Evolutionary conservation across 1,140 invertebrate species (phyloP), one percentile per base, ranked within the genome.

Genomic region (Dendrolimus punctatus): DNA sequence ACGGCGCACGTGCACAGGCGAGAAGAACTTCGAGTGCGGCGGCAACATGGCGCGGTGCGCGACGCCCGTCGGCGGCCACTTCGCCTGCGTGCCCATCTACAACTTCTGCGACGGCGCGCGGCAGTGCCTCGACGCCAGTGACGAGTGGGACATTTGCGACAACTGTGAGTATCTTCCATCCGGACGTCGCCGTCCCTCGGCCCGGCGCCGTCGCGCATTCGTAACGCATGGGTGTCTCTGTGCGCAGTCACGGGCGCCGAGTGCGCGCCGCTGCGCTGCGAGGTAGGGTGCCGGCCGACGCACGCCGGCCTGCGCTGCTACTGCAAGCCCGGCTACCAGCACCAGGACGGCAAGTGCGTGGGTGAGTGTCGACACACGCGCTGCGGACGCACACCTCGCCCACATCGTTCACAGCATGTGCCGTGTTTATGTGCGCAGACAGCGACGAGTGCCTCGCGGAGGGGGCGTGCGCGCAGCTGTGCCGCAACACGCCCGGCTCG

Each of bases 381-480:
- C n/a, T 10, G 7, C 39, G n/a, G 0, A 4, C 41, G 6, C 4
- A 37, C 42, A 39, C 36, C 23, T 8, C 5, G 8, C 38, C 8
- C 1, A 0, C 39, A 6, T 39, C 39, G 6, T 40, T 9, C 8
- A 50, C 40, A 7, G 43, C 5, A 37, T 10, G 2, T 6, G n/a
- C 40, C 1, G 37, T n/a, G 9, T 7, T 7, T 42, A 3, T 42
- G 4, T 37, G 38, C 43, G 38, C 80, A 91, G 94, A 95, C 85
- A 89, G 91, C 40, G 89, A 95, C 79, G 94, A 95, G 79, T 96
- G 95, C 77, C 71, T 80, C 55, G 73, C 90, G 51, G 92, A 95
- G 57, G 91, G 91, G 37, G 88, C 91, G 8, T 98, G 96, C 81
- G 92, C 95, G 68, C 95, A 97, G 80, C 64, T 87, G 10, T 98